phyloP scores from a whole-genome alignment of 2,113 vertebrate species.

The Oryctolagus cuniculus region mOryCun1.1 NC_091436.1:92996001-92996500 shows the following conservation, averaged over 20 bases:
- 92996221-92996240: background rate
- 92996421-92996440: constrained; percentile 48
- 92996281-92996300: background rate
- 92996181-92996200: constrained; percentile 30
- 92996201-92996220: background rate
- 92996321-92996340: constrained; percentile 39
- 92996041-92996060: constrained; percentile 29
- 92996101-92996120: background rate
- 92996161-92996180: background rate
- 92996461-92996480: constrained; percentile 40
- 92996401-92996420: background rate
- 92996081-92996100: background rate
- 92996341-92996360: constrained; percentile 32
- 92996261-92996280: background rate
- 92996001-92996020: constrained; percentile 21
- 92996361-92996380: background rate
- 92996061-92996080: constrained; percentile 57
- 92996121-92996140: background rate
- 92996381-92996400: constrained; percentile 28
- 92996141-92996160: background rate
- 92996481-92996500: constrained; percentile 37
- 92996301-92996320: background rate
- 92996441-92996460: background rate
- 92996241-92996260: constrained; percentile 37
- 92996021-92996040: constrained; percentile 1